A percentile compares a stretch with the other conserved stretches of the same genome.
Conservation (phyloP, 2,113 vertebrate species). For the Callithrix jacchus region DNA sequence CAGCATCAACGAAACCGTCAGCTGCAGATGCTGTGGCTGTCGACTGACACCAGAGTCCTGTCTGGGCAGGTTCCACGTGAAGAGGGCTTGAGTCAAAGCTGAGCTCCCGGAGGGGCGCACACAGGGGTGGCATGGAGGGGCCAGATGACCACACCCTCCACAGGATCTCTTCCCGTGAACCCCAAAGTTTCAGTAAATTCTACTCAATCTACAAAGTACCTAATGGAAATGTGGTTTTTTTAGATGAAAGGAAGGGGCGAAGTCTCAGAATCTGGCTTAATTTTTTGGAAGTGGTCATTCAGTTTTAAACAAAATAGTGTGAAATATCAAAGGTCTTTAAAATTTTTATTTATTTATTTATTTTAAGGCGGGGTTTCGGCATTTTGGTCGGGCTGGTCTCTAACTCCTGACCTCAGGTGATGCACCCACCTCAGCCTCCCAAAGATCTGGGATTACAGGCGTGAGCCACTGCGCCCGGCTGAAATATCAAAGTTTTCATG, state of each 20-base stretch:
- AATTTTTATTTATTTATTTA: too few species aligned
- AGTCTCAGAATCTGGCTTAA: not conserved
- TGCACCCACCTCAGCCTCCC: too few species aligned
- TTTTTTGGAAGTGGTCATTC: not conserved
- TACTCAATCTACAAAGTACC: not conserved
- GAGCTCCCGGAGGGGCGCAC: not conserved
- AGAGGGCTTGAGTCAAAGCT: not conserved
- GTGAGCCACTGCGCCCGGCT: too few species aligned
- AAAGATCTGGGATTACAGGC: too few species aligned
- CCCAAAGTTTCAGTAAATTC: not conserved
- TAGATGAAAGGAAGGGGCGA: not conserved
- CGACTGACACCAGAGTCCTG: accelerated
- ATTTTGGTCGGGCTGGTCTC: too few species aligned
- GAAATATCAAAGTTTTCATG: not conserved
- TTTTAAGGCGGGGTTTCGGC: too few species aligned
- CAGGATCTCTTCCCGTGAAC: accelerated
- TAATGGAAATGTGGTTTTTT: not conserved
- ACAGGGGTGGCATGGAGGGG: accelerated
- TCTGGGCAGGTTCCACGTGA: accelerated
- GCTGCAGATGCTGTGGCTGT: not conserved
- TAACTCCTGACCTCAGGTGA: too few species aligned
- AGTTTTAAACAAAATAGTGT: not conserved
- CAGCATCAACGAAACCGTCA: accelerated
- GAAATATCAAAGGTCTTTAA: not conserved
- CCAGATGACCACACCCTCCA: not conserved